Evolutionary conservation across 2,797 vertebrate species (phyloP), one percentile per base, ranked within the genome.

Genomic region (Chaenodraco wilsoni): DNA sequence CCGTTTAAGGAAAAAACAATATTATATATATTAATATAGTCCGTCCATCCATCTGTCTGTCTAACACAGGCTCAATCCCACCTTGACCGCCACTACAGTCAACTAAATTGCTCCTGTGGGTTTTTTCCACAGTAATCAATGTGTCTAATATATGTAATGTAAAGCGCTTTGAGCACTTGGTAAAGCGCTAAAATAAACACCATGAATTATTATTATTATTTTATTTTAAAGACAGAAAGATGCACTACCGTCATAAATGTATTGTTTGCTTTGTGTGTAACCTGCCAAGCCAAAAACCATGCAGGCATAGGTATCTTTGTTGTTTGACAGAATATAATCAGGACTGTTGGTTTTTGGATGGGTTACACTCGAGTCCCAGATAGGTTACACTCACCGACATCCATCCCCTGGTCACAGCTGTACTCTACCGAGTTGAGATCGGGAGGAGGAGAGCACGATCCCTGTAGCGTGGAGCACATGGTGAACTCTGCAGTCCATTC

Each of bases 401-500:
- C 74, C 0, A 94, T 93, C 17, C 96, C 96, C 44, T 95, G 89
- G 55, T 96, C 94, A 33, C 98, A 99, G 88, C 93, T 95, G 91
- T 97, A 98, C 78, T 99, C 96, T 66, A 99, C 93, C 0, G 91
- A 92, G 82, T 97, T 96, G 72, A 94, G 78, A 68, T 96, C 91
- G 0, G 88, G 71, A 0, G 95, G 97, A 0, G 90, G 72, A 0
- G 89, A 90, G 61, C 98, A 99, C 3, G 92, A 90, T 13, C 98
- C 97, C 61, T 68, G 86, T 21, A 99, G 86, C 27, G 79, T 94
- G 71, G 95, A 90, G 40, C 98, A 99, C 90, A 98, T 93, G 41
- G 91, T 94, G 84, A 99, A 96, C 70, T 95, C 92, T 54, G 95
- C 90, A 3, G 95, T 97, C 98, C 98, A 99, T 41, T 76, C 72